Conservation (phyloP, 1,140 invertebrate genomes). For the Choristoneura fumiferana region DNA sequence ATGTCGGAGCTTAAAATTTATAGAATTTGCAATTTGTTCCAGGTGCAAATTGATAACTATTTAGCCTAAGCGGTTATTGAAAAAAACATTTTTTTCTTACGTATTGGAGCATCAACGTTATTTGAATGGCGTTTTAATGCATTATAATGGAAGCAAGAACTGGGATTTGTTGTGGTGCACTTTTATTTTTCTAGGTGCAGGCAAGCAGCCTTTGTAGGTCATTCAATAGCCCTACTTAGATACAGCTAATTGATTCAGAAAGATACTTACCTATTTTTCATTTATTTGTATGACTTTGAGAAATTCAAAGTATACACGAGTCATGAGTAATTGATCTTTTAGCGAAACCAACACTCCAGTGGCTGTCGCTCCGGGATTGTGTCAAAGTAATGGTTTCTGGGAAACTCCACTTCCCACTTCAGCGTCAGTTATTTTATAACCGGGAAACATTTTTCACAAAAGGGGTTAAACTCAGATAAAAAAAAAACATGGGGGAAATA, state of each 20-base stretch:
- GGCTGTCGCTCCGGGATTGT: neutral
- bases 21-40: constrained; percentile 15
- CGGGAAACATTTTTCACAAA: neutral
- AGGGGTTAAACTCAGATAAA: too few relatives aligned
- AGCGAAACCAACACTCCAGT: neutral
- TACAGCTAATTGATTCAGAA: too few relatives aligned
- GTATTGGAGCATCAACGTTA: too few relatives aligned
- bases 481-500: too few relatives aligned
- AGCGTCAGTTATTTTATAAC: constrained; percentile 1
- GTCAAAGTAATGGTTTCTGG: constrained; percentile 1
- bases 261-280: too few relatives aligned
- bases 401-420: neutral
- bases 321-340: constrained; percentile 16
- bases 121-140: too few relatives aligned
- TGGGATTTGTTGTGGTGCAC: too few relatives aligned
- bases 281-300: constrained; percentile 13
- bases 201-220: too few relatives aligned
- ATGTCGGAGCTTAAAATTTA: constrained; percentile 31
- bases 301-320: constrained; percentile 1
- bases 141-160: too few relatives aligned
- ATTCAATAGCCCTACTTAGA: too few relatives aligned
- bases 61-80: neutral
- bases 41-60: neutral
- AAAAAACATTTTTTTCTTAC: too few relatives aligned
- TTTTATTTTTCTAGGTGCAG: too few relatives aligned